These are phyloP conservation scores for Sesamia nonagrioides DNA, from an alignment of 1,140 invertebrate species.

Conservation along the genomic window DNA sequence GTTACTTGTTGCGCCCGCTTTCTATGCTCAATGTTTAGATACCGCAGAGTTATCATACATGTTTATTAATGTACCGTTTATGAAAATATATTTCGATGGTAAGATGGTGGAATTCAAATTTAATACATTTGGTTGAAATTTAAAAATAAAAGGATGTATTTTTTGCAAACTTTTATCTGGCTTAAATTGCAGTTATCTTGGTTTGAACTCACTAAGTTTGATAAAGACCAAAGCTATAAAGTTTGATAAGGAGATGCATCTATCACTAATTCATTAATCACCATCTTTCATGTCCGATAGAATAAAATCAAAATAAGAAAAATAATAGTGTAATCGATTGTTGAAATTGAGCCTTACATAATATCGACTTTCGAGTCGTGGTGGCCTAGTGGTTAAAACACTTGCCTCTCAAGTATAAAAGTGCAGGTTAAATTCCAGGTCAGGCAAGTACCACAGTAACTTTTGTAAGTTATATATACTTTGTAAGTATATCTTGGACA, in stretches of 20 bases:
- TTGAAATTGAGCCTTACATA: too few relatives aligned
- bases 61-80: slow-evolving; percentile 47
- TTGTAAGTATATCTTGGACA: too few relatives aligned
- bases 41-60: slow-evolving; percentile 43
- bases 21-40: slow-evolving; percentile 43
- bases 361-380: too few relatives aligned
- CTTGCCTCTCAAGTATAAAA: too few relatives aligned
- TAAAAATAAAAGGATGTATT: not conserved
- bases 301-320: not conserved
- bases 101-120: not conserved
- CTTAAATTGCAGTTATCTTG: too few relatives aligned
- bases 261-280: not conserved
- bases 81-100: slow-evolving; percentile 28
- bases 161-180: not conserved
- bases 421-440: too few relatives aligned
- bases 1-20: slow-evolving; percentile 60
- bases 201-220: not conserved
- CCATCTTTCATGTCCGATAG: not conserved
- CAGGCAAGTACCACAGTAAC: too few relatives aligned
- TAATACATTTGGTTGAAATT: not conserved
- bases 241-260: not conserved
- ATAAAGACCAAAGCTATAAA: not conserved
- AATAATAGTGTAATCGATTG: too few relatives aligned
- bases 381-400: too few relatives aligned
- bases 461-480: too few relatives aligned